Conservation (phyloP, 1,140 invertebrate genomes). For the Drosophila micromelanica region DNA sequence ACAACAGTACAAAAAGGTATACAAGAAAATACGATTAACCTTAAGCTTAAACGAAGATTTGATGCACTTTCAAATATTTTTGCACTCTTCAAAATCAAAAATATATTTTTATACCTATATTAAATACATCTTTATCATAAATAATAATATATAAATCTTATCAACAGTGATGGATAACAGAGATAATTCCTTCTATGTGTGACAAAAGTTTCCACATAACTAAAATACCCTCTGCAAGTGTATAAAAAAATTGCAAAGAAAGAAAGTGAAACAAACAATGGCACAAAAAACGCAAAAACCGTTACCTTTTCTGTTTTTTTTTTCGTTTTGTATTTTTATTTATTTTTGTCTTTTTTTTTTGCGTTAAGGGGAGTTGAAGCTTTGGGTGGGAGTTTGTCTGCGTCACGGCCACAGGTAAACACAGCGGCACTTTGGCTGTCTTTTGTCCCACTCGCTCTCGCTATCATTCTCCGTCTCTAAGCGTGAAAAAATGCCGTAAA, state of each 20-base stretch:
- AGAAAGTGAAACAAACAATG: constrained; percentile 34
- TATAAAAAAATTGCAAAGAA: neutral
- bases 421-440: constrained; percentile 16
- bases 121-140: too few relatives aligned
- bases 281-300: constrained; percentile 34
- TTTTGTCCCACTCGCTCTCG: neutral
- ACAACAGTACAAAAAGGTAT: constrained; percentile 38
- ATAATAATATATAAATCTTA: too few relatives aligned
- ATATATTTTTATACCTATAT: too few relatives aligned
- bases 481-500: constrained; percentile 58
- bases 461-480: constrained; percentile 5
- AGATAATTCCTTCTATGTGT: too few relatives aligned
- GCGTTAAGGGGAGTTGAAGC: neutral
- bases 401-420: constrained; percentile 48
- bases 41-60: neutral
- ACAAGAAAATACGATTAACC: constrained; percentile 15
- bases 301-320: constrained; percentile 8
- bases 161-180: too few relatives aligned
- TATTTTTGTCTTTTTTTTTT: neutral
- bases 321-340: too few relatives aligned
- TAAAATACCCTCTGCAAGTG: neutral
- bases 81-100: neutral
- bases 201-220: too few relatives aligned
- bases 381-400: neutral
- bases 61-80: neutral